Base-by-base conservation (phyloP, 2,888 invertebrate species). In the Crioceris asparagi region DNA sequence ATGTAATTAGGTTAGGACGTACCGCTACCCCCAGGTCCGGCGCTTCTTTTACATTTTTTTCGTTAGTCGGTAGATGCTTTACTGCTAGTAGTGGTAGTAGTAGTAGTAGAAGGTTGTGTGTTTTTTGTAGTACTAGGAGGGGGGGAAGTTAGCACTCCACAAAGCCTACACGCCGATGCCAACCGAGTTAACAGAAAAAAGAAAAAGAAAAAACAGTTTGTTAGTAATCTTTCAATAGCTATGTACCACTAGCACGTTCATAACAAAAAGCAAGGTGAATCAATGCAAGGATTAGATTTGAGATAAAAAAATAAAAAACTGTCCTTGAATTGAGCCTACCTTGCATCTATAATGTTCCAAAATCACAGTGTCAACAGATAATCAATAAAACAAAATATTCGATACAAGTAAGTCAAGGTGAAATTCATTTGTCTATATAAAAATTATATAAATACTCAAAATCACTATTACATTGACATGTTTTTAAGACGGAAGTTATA, bases 101-200 rank as follows among this genome's bases (percentile, higher is more conserved):
- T 55, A 59, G 59, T 60, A 60, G 60, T 59, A 53, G 57, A 50
- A 46, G 52, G 43, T 36, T 16, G 32, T 17, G 31, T 18, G 23
- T 15, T 21, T 23, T 40, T 43, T 43, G 39, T 43, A 44, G 41
- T 42, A n/a, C n/a, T n/a, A n/a, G 45, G 39, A 38, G 70, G 69
- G 70, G 57, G 57, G 54, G 52, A 54, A 79, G 75, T 79, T 79
- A 79, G 79, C 80, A 79, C 79, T 77, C 79, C 71, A 71, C 45
- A 47, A 47, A 72, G 78, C 79, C 79, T 79, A 79, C 61, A 60
- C 61, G 61, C 61, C 62, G 6, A 15, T 15, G 62, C 60, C 61
- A 62, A 62, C 61, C 60, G 56, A 61, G 62, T 64, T 62, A 64
- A 63, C 62, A 64, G 61, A 61, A 64, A 64, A 63, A 62, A 61